Evolutionary conservation across 2,888 invertebrate species (phyloP).

Genomic region (Dryadula phaetusa): DNA sequence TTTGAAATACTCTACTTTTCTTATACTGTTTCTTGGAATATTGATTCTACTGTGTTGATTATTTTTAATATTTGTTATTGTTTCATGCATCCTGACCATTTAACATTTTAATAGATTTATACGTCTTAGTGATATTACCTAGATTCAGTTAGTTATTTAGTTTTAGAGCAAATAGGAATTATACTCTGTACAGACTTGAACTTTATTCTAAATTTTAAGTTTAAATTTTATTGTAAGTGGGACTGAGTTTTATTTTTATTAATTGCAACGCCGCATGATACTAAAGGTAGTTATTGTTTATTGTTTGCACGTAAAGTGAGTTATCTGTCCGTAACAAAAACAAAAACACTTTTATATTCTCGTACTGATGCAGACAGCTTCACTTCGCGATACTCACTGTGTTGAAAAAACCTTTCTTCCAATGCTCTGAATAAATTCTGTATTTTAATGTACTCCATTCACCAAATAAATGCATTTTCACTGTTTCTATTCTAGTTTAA

Average conservation of each 20-base stretch:
- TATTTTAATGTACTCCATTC: slow-evolving; percentile 25
- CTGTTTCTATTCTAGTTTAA: background rate
- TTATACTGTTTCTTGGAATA: slow-evolving; percentile 62
- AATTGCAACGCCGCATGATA: slow-evolving; percentile 76
- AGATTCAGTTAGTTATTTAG: slow-evolving; percentile 61
- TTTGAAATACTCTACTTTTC: slow-evolving; percentile 69
- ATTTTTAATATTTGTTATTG: slow-evolving; percentile 58
- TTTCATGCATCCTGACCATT: slow-evolving; percentile 65
- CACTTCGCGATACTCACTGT: slow-evolving; percentile 17
- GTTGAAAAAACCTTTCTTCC: background rate
- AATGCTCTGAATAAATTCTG: slow-evolving; percentile 3
- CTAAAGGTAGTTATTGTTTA: slow-evolving; percentile 60
- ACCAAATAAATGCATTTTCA: slow-evolving; percentile 17
- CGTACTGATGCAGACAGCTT: slow-evolving; percentile 18
- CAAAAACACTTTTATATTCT: slow-evolving; percentile 8
- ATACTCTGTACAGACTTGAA: slow-evolving; percentile 70
- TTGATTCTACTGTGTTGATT: slow-evolving; percentile 54
- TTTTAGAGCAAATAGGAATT: slow-evolving; percentile 58
- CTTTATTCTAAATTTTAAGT: slow-evolving; percentile 47
- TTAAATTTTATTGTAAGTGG: slow-evolving; percentile 54
- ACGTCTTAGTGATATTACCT: slow-evolving; percentile 58
- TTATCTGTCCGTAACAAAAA: slow-evolving; percentile 37
- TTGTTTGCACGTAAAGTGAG: slow-evolving; percentile 74
- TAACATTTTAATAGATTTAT: slow-evolving; percentile 62
- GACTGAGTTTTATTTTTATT: slow-evolving; percentile 41